Percentiles rank a stretch among this genome's conserved stretches.
phyloP scores from a whole-genome alignment of 2,113 vertebrate species.

The Osmerus eperlanus region DNA sequence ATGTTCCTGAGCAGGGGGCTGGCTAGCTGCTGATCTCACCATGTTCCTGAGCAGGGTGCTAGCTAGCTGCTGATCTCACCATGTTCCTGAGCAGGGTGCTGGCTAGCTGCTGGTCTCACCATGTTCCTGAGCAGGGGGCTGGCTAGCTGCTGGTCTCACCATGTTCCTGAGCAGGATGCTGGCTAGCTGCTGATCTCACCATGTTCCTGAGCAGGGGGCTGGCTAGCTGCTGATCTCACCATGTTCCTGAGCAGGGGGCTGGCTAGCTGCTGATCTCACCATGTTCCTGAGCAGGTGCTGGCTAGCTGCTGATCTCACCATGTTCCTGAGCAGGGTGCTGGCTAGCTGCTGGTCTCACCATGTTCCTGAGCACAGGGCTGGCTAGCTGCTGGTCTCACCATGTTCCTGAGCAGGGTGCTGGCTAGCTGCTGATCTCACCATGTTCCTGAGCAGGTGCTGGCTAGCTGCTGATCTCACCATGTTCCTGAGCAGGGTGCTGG shows the following conservation, averaged over 20 bases:
- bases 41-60: no score
- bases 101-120: neutral
- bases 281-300: no score
- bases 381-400: neutral
- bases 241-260: neutral
- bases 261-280: no score
- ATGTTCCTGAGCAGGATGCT: neutral
- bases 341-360: no score
- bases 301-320: no score
- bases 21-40: no score
- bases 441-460: neutral
- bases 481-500: no score
- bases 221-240: neutral
- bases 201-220: neutral
- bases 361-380: no score
- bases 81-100: neutral
- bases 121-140: neutral
- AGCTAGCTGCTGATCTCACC: neutral
- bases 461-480: no score
- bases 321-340: no score
- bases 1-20: neutral
- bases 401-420: slow-evolving; percentile 4
- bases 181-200: no score
- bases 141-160: neutral
- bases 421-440: neutral